Base-by-base conservation (phyloP, 1,140 invertebrate genomes). In the Trachelipus rathkii region DNA sequence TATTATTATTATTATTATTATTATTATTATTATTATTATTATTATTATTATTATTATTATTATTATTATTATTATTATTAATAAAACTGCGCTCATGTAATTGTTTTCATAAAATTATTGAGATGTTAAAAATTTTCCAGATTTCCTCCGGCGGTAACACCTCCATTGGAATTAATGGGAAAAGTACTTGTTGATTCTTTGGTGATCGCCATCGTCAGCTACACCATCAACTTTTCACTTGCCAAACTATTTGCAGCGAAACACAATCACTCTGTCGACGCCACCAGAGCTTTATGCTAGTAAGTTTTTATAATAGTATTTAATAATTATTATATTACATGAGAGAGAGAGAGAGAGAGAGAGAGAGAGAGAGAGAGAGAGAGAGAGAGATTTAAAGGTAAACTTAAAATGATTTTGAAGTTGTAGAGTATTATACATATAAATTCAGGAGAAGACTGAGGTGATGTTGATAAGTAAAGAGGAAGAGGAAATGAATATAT, bases 171-270 rank as follows among this genome's bases (percentile, higher is more conserved):
- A 19, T 71, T 81, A n/a, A 19, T 92, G 5, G 85, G 87, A 0
- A 79, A 84, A 60, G 84, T 92, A 67, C 82, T 91, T 11, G 60
- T 89, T 0, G 91, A 93, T 82, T 87, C 89, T 72, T 85, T 93
- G 69, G 88, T 93, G 4, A 93, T 97, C 79, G 91, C 93, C 1
- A 91, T 98, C 84, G 93, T 98, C 0, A 91, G 92, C 0, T 97
- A 95, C 84, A 93, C 93, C 3, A 91, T 97, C 66, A 91, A 93
- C 7, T 93, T 97, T 86, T 97, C 95, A 0, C 94, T 98, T 93
- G 93, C 91, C 0, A 87, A 96, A 75, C 94, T 96, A 71, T 94
- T 97, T 84, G 93, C 95, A 0, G 89, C 91, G 80, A 96, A 95
- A 85, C 87, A 92, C 75, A 90, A 92, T 80, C 97, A 97, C 83